These are phyloP conservation scores for Phrynocephalus vlangalii DNA, from an alignment of 2,797 vertebrate species.

Conservation along the genomic window DNA sequence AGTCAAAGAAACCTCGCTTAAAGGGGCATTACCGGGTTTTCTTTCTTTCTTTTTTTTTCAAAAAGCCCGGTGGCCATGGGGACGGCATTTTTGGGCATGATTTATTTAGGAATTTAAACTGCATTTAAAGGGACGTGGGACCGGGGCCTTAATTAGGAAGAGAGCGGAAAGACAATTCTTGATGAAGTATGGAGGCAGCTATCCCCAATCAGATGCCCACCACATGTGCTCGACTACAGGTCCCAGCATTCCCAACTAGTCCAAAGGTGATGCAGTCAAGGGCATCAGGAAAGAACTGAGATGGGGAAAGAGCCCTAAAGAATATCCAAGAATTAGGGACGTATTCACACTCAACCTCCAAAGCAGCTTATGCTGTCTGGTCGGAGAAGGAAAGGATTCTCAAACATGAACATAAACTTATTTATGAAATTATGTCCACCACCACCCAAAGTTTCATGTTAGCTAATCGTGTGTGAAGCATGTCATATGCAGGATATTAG, in stretches of 20 bases:
- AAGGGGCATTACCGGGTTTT: too few species aligned
- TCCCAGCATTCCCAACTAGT: not conserved
- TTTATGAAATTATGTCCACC: not conserved
- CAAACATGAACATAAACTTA: not conserved
- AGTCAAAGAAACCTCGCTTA: too few species aligned
- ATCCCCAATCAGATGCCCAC: not conserved
- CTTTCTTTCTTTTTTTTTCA: too few species aligned
- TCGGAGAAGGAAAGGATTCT: not conserved
- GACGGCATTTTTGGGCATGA: too few species aligned
- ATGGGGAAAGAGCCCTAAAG: not conserved
- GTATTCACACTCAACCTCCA: not conserved
- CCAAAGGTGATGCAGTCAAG: too few species aligned
- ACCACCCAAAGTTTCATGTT: not conserved
- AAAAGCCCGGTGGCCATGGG: too few species aligned
- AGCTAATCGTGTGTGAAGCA: not conserved
- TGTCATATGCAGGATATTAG: not conserved
- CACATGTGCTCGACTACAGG: not conserved
- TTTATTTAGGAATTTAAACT: too few species aligned
- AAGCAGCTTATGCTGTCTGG: not conserved
- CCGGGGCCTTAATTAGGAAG: not conserved
- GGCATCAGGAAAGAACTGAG: not conserved
- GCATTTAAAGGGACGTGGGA: too few species aligned
- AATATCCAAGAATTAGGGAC: not conserved
- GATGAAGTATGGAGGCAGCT: not conserved
- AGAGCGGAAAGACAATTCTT: not conserved